Evolutionary conservation across 2,888 invertebrate species (phyloP).

Genomic region (Selenia dentaria): DNA sequence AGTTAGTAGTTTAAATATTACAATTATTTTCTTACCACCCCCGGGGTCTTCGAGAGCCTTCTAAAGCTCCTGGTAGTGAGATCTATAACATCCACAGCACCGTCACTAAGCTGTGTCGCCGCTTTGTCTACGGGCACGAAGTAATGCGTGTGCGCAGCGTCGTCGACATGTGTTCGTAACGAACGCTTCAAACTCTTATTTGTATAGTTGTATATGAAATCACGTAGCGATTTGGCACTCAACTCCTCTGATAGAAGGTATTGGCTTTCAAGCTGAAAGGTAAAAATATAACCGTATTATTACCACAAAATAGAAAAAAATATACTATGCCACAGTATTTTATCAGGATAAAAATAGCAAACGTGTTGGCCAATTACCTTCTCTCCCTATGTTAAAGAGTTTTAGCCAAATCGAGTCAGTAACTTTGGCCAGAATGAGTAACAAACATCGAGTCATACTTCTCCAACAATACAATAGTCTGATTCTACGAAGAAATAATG

Average conservation of each 20-base stretch:
- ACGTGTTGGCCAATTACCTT: no score
- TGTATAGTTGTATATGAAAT: constrained; percentile 84
- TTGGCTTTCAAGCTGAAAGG: constrained; percentile 88
- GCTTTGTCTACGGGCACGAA: constrained; percentile 53
- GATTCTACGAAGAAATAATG: no score
- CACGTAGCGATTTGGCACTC: constrained; percentile 73
- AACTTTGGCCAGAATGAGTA: no score
- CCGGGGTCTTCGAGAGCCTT: constrained; percentile 83
- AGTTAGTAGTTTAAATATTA: no score
- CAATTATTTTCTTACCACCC: constrained; percentile 82
- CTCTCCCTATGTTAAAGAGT: no score
- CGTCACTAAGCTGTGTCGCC: constrained; percentile 41
- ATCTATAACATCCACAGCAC: constrained; percentile 84
- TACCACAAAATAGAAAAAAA: no score
- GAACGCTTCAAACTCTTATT: constrained; percentile 61
- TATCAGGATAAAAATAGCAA: no score
- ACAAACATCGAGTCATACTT: no score
- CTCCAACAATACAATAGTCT: no score
- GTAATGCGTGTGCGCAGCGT: constrained; percentile 70
- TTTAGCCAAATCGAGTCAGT: no score
- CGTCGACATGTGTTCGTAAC: constrained; percentile 63
- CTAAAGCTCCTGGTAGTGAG: constrained; percentile 88
- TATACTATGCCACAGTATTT: no score
- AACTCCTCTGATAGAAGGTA: constrained; percentile 84
- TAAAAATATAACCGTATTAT: no score